Evolutionary conservation across 2,888 invertebrate species (phyloP).

Genomic region (Tachina grossa): DNA sequence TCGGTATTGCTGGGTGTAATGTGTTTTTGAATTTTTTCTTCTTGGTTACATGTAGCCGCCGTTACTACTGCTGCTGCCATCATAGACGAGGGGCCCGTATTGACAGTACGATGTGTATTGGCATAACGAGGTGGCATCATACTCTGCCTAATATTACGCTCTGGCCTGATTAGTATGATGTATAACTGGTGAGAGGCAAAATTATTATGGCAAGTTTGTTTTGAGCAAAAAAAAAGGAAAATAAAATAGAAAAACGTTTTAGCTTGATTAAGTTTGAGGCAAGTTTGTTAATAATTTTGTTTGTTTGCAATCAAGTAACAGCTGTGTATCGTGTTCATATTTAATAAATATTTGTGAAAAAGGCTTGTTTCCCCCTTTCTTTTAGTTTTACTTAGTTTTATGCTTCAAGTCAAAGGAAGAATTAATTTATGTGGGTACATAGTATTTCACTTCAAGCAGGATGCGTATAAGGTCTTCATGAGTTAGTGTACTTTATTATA

Average conservation of each 20-base stretch:
- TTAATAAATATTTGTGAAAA: too few species aligned
- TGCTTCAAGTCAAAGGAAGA: not conserved
- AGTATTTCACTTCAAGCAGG: too few species aligned
- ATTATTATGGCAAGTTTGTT: not conserved
- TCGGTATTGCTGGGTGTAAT: slow-evolving; percentile 83
- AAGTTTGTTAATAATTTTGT: not conserved
- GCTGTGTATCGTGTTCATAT: too few species aligned
- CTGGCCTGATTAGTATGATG: slow-evolving; percentile 94
- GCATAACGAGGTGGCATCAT: slow-evolving; percentile 90
- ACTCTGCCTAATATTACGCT: slow-evolving; percentile 93
- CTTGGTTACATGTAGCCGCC: slow-evolving; percentile 87
- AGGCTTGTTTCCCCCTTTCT: too few species aligned
- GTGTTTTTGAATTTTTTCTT: slow-evolving; percentile 86
- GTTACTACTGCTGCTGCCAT: slow-evolving; percentile 88
- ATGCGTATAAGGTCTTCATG: not conserved
- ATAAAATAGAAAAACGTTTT: slow-evolving; percentile 9
- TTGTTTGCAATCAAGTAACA: not conserved
- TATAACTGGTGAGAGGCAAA: slow-evolving; percentile 86
- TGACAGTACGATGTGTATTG: slow-evolving; percentile 86
- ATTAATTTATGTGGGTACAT: too few species aligned
- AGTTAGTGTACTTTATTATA: too few species aligned
- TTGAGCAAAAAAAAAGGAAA: not conserved
- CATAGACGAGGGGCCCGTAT: slow-evolving; percentile 86
- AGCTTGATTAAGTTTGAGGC: not conserved
- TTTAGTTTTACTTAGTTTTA: not conserved